Conservation (phyloP, 2,113 vertebrate species). For the Brevimyrus niger region DNA sequence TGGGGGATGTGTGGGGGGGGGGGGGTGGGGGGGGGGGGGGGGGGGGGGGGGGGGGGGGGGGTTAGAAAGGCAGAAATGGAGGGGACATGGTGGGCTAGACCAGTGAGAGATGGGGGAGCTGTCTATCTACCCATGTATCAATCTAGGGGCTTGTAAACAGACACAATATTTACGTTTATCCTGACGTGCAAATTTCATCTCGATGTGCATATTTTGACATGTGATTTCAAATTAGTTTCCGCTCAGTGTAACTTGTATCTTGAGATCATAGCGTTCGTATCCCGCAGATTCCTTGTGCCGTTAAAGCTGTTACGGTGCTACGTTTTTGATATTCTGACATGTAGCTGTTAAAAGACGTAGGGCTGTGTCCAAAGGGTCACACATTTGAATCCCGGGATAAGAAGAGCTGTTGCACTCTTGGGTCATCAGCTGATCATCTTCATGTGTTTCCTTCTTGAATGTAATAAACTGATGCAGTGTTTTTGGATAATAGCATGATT, state of each 20-base stretch:
- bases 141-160: constrained; percentile 21
- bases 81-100: constrained; percentile 21
- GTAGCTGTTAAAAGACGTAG: background rate
- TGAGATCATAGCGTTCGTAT: background rate
- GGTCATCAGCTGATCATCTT: background rate
- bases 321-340: background rate
- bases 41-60: background rate
- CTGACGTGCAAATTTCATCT: background rate
- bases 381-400: background rate
- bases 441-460: background rate
- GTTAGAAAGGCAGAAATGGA: constrained; percentile 32
- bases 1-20: constrained; percentile 11
- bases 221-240: background rate
- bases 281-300: background rate
- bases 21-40: background rate
- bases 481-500: background rate
- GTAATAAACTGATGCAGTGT: background rate
- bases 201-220: background rate
- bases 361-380: background rate
- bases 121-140: background rate
- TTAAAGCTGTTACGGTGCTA: background rate
- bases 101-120: constrained; percentile 28
- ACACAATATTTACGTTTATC: background rate
- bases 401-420: background rate
- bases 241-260: background rate